These are phyloP conservation scores for Linnaemya vulpina DNA, from an alignment of 2,888 invertebrate species.

Conservation along the genomic window DNA sequence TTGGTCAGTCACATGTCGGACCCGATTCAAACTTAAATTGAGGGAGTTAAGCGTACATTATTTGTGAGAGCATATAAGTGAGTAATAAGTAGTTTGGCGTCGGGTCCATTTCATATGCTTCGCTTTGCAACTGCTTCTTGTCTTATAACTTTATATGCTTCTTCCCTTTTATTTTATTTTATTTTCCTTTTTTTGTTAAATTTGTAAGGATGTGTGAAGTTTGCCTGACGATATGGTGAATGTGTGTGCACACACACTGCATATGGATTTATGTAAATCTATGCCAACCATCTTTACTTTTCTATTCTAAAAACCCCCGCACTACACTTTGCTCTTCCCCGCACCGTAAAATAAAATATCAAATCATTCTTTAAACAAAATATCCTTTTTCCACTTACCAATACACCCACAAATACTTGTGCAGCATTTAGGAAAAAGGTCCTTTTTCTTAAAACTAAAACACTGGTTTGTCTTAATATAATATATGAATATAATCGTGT, in stretches of 20 bases:
- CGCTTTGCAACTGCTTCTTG: constrained; percentile 37
- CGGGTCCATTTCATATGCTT: constrained; percentile 66
- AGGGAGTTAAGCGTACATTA: constrained; percentile 58
- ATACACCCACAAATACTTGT: constrained; percentile 25
- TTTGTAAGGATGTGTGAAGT: constrained; percentile 36
- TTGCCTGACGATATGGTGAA: constrained; percentile 67
- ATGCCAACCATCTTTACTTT: constrained; percentile 67
- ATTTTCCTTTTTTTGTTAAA: constrained; percentile 14
- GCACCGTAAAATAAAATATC: constrained; percentile 53
- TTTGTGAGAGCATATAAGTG: constrained; percentile 36
- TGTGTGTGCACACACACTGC: constrained; percentile 73
- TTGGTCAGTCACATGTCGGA: constrained; percentile 48
- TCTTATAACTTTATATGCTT: constrained; percentile 43
- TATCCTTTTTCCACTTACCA: constrained; percentile 59
- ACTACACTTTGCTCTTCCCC: neutral
- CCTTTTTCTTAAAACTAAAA: constrained; percentile 77
- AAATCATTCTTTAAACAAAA: constrained; percentile 69
- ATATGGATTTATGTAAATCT: constrained; percentile 82
- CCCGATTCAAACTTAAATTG: constrained; percentile 41
- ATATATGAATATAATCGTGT: constrained; percentile 41
- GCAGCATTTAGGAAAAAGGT: constrained; percentile 74
- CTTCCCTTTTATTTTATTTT: neutral
- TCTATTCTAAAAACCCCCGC: constrained; percentile 8
- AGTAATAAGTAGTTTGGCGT: constrained; percentile 70
- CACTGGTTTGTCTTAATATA: constrained; percentile 63